A percentile compares a stretch with the other conserved stretches of the same genome.
Evolutionary conservation across 1,140 invertebrate genomes (phyloP).

Genomic region (Atta colombica): DNA sequence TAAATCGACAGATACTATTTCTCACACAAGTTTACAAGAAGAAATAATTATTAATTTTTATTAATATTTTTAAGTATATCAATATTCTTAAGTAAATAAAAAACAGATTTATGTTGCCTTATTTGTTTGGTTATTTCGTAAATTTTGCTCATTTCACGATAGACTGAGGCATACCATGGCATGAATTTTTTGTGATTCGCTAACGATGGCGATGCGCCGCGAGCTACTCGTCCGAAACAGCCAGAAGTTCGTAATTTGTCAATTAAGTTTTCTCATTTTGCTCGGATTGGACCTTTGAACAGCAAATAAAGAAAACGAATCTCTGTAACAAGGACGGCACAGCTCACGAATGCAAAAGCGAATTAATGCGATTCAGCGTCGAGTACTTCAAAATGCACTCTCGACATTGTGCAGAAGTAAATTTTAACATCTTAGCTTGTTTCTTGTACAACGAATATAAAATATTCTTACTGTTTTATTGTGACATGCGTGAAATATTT

Average conservation of each 20-base stretch:
- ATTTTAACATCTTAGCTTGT: slow-evolving; percentile 18
- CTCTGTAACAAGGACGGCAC: background rate
- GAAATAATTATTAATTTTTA: slow-evolving; percentile 10
- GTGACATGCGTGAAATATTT: background rate
- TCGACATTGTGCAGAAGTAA: background rate
- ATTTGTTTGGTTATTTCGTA: background rate
- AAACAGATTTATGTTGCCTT: background rate
- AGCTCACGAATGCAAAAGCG: background rate
- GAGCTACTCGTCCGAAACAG: background rate
- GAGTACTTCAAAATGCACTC: background rate
- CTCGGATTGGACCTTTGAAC: background rate
- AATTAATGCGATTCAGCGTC: background rate
- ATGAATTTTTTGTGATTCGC: background rate
- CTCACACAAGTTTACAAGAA: background rate
- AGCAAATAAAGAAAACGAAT: slow-evolving; percentile 11
- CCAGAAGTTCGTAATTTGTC: slow-evolving; percentile 22
- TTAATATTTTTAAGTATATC: background rate
- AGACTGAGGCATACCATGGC: background rate
- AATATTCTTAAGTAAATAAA: background rate
- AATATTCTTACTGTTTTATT: background rate
- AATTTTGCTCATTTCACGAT: background rate
- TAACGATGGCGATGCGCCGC: background rate
- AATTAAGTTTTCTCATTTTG: slow-evolving; percentile 28
- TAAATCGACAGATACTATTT: background rate
- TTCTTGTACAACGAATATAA: background rate